A percentile compares a stretch with the other conserved stretches of the same genome.
These are phyloP conservation scores for Apodemia zela DNA, from an alignment of 2,888 invertebrate species.

Conservation along the genomic window DNA sequence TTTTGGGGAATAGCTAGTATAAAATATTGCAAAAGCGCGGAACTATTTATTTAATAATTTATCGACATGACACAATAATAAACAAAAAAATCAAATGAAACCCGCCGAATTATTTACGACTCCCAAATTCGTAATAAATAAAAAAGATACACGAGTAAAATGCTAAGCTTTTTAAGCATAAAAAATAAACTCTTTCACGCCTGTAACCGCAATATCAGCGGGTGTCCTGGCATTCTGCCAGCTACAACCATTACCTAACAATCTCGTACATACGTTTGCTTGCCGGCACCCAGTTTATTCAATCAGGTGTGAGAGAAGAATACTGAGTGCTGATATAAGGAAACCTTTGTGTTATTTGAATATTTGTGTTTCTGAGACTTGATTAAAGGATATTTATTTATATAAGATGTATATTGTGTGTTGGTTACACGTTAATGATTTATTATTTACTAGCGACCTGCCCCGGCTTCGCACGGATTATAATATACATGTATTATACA, in stretches of 20 bases:
- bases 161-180: conserved; percentile 10
- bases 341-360: conserved; percentile 18
- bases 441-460: no score
- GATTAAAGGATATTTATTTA: background rate
- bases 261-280: conserved; percentile 35
- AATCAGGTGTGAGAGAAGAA: conserved; percentile 30
- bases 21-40: no score
- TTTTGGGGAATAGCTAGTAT: no score
- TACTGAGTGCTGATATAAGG: conserved; percentile 21
- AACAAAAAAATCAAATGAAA: background rate
- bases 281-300: conserved; percentile 30
- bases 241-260: conserved; percentile 42
- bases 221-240: conserved; percentile 50
- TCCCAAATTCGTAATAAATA: conserved; percentile 2
- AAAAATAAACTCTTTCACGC: conserved; percentile 42
- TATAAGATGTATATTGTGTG: background rate
- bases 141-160: background rate
- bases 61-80: background rate
- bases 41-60: background rate
- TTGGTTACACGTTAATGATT: no score
- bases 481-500: no score
- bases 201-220: conserved; percentile 39
- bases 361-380: background rate
- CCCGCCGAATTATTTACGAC: background rate
- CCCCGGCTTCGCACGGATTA: no score